These are phyloP conservation scores for Acanthococcus lagerstroemiae DNA, from an alignment of 2,888 invertebrate species.

Conservation along the genomic window DNA sequence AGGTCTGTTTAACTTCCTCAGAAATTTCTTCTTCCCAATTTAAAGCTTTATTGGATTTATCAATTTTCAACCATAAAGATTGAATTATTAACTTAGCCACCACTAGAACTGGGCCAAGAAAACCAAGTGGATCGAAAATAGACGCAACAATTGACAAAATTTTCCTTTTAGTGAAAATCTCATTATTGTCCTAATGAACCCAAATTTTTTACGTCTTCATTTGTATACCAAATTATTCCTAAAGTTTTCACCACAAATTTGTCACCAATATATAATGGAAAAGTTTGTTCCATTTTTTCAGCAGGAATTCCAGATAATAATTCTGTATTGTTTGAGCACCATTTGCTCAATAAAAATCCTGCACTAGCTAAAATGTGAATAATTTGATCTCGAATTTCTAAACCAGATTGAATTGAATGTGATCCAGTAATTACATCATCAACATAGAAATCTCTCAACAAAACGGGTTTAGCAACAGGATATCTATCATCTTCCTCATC, in stretches of 20 bases:
- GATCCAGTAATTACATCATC: too few relatives aligned
- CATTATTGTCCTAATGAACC: not conserved
- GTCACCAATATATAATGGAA: too few relatives aligned
- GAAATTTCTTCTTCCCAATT: not conserved
- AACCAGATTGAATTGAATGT: too few relatives aligned
- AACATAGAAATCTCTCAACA: too few relatives aligned
- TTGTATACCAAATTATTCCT: constrained; percentile 1
- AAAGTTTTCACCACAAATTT: constrained; percentile 1
- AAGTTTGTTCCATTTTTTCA: too few relatives aligned
- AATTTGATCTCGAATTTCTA: too few relatives aligned
- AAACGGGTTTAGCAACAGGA: too few relatives aligned
- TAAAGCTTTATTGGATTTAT: not conserved
- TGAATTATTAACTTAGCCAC: not conserved
- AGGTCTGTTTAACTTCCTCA: not conserved
- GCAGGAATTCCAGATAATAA: too few relatives aligned
- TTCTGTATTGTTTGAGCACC: too few relatives aligned
- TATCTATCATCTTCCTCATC: too few relatives aligned
- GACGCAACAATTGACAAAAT: constrained; percentile 34
- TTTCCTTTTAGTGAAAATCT: constrained; percentile 32
- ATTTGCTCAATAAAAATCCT: too few relatives aligned
- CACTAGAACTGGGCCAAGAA: constrained; percentile 23
- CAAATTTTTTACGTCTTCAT: constrained; percentile 1
- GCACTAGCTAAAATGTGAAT: too few relatives aligned
- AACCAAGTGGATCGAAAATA: constrained; percentile 34
- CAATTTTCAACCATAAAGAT: not conserved